Evolutionary conservation across 2,888 invertebrate genomes (phyloP), one percentile per base, ranked within the genome.

Genomic region (Lordiphosa andalusiaca): DNA sequence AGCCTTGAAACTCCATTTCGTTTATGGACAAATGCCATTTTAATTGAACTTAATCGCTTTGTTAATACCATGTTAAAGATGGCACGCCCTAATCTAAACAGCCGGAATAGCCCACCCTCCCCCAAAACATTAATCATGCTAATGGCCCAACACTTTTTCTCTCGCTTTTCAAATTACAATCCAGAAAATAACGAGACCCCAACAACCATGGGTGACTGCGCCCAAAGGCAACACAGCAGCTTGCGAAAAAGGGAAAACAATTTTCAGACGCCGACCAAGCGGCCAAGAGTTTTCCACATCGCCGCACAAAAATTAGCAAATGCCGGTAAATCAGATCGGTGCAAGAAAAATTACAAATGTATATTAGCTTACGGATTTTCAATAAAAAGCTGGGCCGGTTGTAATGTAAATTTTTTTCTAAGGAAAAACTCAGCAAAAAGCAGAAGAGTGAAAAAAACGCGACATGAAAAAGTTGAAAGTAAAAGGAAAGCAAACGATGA

Each of bases 391-490:
- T 19, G 42, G 38, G 25, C 47, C 33, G 23, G 38, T 49, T 55
- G 50, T 67, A 68, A 70, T 63, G 76, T 47, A 72, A 80, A 78
- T 73, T 62, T 53, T 62, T 53, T 13, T 19, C 13, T 38, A 52
- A 53, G 56, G 55, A 41, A 41, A 63, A 49, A 42, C 33, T 46
- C 53, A 6, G 67, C 46, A 56, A 40, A 44, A 53, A 41, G 25
- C 25, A 25, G 64, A 39, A 60, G 42, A 52, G 40, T 42, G 53
- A 59, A 61, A 49, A 57, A 68, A 53, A 57, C 63, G 65, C 56
- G 61, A 69, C 63, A 71, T 69, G 70, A 71, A 74, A 77, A 73
- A 82, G 75, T 77, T 80, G 87, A 86, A 86, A 86, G 87, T 86
- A 86, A 87, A 86, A 85, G 85, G 84, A 81, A 85, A 86, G 63